phyloP scores from a whole-genome alignment of 1,140 invertebrate species.

The Panagrolaimus sp. region DNA sequence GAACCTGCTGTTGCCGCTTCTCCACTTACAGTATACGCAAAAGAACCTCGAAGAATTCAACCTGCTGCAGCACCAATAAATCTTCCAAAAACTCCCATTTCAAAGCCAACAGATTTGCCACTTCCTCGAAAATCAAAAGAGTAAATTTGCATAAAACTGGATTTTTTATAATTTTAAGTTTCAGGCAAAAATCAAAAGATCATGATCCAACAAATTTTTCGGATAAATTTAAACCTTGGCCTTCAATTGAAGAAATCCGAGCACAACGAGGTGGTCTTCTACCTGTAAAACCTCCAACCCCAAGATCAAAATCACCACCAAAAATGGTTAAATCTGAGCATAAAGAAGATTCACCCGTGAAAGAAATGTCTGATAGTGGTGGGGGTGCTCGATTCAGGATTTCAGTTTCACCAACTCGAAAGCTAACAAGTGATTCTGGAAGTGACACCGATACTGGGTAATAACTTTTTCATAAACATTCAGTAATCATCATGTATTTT shows the following conservation, averaged over 20 bases:
- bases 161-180: background rate
- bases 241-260: constrained; percentile 43
- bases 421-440: constrained; percentile 15
- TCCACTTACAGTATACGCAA: background rate
- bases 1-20: background rate
- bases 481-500: background rate
- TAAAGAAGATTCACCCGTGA: background rate
- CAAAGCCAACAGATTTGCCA: constrained; percentile 11
- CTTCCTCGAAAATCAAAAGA: constrained; percentile 6
- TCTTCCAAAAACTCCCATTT: background rate
- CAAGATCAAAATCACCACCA: constrained; percentile 18
- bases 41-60: constrained; percentile 13
- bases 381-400: constrained; percentile 36
- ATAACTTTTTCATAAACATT: background rate
- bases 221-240: constrained; percentile 47
- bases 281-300: constrained; percentile 4
- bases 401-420: constrained; percentile 40
- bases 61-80: background rate
- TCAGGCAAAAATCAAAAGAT: background rate
- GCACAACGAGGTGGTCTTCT: constrained; percentile 36
- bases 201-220: background rate
- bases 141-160: background rate
- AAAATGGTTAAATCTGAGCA: constrained; percentile 32
- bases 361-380: background rate
- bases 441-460: background rate